Evolutionary conservation across 2,888 invertebrate species (phyloP), one percentile per base, ranked within the genome.

Genomic region (Temnothorax unifasciatus): DNA sequence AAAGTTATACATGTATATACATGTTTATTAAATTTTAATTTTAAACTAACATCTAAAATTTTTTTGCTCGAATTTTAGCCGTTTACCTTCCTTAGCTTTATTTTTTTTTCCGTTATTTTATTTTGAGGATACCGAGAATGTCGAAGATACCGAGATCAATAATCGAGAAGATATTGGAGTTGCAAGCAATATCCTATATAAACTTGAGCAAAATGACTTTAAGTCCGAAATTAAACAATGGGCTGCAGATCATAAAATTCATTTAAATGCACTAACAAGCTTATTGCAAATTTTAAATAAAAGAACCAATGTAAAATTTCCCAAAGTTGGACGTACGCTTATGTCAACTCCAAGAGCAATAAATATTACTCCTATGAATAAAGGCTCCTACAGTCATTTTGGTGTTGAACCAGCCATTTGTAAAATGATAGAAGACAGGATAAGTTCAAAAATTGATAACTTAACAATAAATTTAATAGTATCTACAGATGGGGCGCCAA

Each of bases 401-500:
- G 61, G 61, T 21, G 57, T 57, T 57, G 25, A 57, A 57, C 57
- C 21, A 57, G 57, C 57, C 13, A 57, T 57, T 21, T 21, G 3
- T 57, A 21, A 21, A 25, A 57, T 57, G 11, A 57, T 57, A 57
- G 21, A 57, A 11, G 57, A 57, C 3, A 57, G 25, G 11, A 57
- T 57, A 57, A 57, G 21, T 57, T 57, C 25, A 25, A 57, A 57
- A 57, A 61, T 61, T 34, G 34, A 61, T 34, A 34, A 61, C 0
- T 61, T 13, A 5, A 15, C 9, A 29, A 13, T 61, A 6, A 57
- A 57, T 57, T 21, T 57, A 57, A 61, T 61, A 34, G 29, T 61
- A 34, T 61, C 61, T 61, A 61, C 61, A 34, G 34, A 57, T 21
- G 57, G 25, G 11, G 57, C 57, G 25, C 57, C 57, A 57, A 57